Evolutionary conservation across 1,140 invertebrate species (phyloP).

Genomic region (Diploscapter pachys): DNA sequence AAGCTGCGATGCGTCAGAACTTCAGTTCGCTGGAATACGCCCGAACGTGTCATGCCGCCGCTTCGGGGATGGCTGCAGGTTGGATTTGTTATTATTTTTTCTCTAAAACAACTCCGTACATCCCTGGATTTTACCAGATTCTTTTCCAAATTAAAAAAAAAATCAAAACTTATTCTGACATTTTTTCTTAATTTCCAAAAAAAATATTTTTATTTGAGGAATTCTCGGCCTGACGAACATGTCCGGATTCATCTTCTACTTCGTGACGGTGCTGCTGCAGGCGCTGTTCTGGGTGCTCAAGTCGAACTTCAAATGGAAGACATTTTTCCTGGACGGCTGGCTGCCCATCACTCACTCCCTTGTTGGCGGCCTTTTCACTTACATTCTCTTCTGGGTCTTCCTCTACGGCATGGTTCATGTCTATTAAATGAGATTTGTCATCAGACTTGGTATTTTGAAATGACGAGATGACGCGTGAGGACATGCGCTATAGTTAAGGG

Average conservation of each 20-base stretch:
- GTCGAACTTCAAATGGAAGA: slow-evolving; percentile 34
- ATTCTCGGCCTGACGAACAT: slow-evolving; percentile 40
- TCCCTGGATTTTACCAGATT: too few species aligned
- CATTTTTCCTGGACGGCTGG: slow-evolving; percentile 32
- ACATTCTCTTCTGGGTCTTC: slow-evolving; percentile 61
- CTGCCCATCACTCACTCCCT: slow-evolving; percentile 46
- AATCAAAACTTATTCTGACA: too few species aligned
- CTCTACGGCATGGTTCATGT: slow-evolving; percentile 62
- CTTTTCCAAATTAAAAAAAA: too few species aligned
- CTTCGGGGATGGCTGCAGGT: slow-evolving; percentile 36
- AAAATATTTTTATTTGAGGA: background rate
- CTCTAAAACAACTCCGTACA: too few species aligned
- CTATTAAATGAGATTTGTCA: slow-evolving; percentile 41
- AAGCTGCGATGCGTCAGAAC: slow-evolving; percentile 35
- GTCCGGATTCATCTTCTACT: slow-evolving; percentile 43
- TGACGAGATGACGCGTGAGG: too few species aligned
- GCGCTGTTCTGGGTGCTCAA: slow-evolving; percentile 41
- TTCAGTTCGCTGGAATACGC: slow-evolving; percentile 35
- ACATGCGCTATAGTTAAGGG: too few species aligned
- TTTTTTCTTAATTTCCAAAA: too few species aligned
- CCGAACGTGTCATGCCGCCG: slow-evolving; percentile 41
- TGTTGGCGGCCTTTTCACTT: slow-evolving; percentile 59
- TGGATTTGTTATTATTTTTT: too few species aligned
- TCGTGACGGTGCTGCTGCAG: slow-evolving; percentile 36
- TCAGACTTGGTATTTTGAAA: too few species aligned